phyloP scores from a whole-genome alignment of 2,113 vertebrate genomes.

The Oostethus manadensis region DNA sequence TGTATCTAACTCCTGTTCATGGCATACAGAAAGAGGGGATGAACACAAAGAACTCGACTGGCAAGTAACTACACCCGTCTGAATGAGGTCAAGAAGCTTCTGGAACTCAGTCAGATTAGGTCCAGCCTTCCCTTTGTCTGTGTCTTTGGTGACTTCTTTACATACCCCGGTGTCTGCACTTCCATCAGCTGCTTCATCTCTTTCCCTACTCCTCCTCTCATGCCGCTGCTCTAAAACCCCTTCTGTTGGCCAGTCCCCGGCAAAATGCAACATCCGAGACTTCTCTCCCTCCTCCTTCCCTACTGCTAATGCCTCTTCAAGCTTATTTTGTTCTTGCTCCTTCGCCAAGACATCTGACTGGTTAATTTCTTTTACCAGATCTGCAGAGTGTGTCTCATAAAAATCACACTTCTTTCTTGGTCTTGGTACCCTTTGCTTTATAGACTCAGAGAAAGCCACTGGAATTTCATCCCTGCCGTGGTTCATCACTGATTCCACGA shows the following conservation, averaged over 20 bases:
- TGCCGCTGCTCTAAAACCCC: conserved; percentile 77
- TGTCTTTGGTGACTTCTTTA: conserved; percentile 14
- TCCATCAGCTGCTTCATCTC: conserved; percentile 3
- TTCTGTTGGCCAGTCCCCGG: conserved; percentile 87
- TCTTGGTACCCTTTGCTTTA: conserved; percentile 65
- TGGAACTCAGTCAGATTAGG: conserved; percentile 55
- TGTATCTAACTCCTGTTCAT: conserved; percentile 12
- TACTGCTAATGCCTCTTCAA: background rate
- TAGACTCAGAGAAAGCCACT: conserved; percentile 63
- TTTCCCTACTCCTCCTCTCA: conserved; percentile 54
- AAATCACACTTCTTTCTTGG: conserved; percentile 30
- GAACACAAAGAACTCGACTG: conserved; percentile 21
- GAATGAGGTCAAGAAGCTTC: conserved; percentile 66
- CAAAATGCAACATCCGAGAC: conserved; percentile 72
- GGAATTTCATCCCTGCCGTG: conserved; percentile 34
- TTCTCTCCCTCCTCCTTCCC: conserved; percentile 21
- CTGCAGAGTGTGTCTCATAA: conserved; percentile 30
- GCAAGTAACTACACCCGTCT: conserved; percentile 33
- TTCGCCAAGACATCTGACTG: conserved; percentile 18
- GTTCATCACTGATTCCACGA: conserved; percentile 56
- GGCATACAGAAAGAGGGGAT: conserved; percentile 18
- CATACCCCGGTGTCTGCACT: conserved; percentile 8
- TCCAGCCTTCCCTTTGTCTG: conserved; percentile 2
- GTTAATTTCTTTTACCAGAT: conserved; percentile 38
- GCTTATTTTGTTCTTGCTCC: conserved; percentile 8